Base-by-base conservation (phyloP, 2,113 vertebrate genomes). In the Chaetodon trifascialis region DNA sequence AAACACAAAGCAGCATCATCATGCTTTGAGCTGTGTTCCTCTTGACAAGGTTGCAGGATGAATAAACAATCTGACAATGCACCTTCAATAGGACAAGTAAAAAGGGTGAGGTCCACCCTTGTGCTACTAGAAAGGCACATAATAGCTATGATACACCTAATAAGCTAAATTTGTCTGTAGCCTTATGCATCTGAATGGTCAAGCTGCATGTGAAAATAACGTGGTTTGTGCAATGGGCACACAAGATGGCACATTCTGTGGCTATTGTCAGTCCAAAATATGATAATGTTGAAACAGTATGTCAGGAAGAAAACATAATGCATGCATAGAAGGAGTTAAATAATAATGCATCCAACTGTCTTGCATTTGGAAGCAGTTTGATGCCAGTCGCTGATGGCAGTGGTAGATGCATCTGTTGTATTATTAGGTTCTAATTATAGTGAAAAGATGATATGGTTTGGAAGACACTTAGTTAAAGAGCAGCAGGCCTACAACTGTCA, bases 341-440 rank as follows among this genome's bases (percentile, higher is more conserved):
- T 54, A 42, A 78, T 52, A 60, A 67, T 54, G 62, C 0, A 4
- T 40, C 56, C 69, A 73, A 58, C 46, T 55, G 55, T 82, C 12
- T 60, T 54, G 68, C 34, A 30, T 73, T 78, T 73, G 69, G 52
- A 80, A 30, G 72, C 44, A 58, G 82, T 14, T 21, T 30, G 47
- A 42, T 54, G 67, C 16, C 64, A 56, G 56, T 30, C n/a, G 40
- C 62, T 64, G 64, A 51, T 72, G 65, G 54, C 25, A 56, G 55
- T 34, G 25, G 38, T 54, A 46, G 54, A 67, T 46, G 62, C 69
- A 67, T 84, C 63, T 82, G 79, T 55, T 78, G 40, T 77, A 23
- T 73, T 78, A 67, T 51, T 56, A 59, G 16, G 71, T 11, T 52
- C 64, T 56, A 52, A 72, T 71, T 80, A 71, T 69, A 73, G 72